Conservation (phyloP, 2,888 invertebrate species). For the Drosophila fulvimacula region DNA sequence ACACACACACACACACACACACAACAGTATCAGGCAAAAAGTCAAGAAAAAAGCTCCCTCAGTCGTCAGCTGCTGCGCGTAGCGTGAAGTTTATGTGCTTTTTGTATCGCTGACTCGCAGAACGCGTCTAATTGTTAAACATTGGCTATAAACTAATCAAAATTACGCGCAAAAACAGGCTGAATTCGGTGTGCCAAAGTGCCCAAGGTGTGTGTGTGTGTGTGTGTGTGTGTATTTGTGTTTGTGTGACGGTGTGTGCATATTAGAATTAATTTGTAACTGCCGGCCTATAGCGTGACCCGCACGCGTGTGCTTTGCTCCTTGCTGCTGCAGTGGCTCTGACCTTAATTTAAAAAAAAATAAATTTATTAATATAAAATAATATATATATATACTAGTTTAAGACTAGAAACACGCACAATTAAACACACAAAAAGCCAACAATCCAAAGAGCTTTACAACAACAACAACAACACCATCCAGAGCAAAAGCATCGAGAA, state of each 20-base stretch:
- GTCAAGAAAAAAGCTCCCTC: slow-evolving; percentile 81
- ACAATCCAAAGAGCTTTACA: slow-evolving; percentile 57
- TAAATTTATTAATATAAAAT: slow-evolving; percentile 11
- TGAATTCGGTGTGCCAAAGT: slow-evolving; percentile 7
- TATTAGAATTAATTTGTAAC: slow-evolving; percentile 33
- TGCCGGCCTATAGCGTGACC: slow-evolving; percentile 37
- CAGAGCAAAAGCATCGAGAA: slow-evolving; percentile 31
- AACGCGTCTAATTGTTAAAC: slow-evolving; percentile 51
- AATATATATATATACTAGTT: slow-evolving; percentile 21
- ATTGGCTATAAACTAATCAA: slow-evolving; percentile 8
- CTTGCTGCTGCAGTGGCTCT: slow-evolving; percentile 28
- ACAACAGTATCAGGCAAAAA: slow-evolving; percentile 56
- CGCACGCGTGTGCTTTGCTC: slow-evolving; percentile 10
- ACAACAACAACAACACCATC: slow-evolving; percentile 39
- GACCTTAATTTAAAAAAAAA: slow-evolving; percentile 56
- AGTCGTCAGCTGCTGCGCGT: slow-evolving; percentile 85
- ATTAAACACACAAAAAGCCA: slow-evolving; percentile 46
- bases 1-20: slow-evolving; percentile 37
- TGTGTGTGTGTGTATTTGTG: neutral
- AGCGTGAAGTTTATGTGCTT: slow-evolving; percentile 81
- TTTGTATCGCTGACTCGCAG: slow-evolving; percentile 48
- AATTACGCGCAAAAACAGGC: slow-evolving; percentile 11
- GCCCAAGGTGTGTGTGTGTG: slow-evolving; percentile 11
- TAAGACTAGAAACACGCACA: slow-evolving; percentile 45
- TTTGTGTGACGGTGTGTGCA: slow-evolving; percentile 11